Conservation (phyloP, 2,113 vertebrate species). For the Phalacrocorax carbo region DNA sequence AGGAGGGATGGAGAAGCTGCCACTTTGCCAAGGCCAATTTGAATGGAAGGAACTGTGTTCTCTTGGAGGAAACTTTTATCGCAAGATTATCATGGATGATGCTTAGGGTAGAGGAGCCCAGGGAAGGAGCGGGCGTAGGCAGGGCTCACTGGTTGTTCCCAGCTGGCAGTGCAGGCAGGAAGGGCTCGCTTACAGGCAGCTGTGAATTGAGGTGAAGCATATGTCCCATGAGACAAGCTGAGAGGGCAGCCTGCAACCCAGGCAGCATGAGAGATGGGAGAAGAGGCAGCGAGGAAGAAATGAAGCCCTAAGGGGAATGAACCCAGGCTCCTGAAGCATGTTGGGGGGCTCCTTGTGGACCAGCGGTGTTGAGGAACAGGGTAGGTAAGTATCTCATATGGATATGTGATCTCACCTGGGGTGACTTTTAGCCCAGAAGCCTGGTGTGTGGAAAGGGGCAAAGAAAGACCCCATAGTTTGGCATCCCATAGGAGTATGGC, state of each 20-base stretch:
- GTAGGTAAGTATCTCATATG: not conserved
- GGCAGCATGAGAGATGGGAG: not conserved
- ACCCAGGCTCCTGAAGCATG: not conserved
- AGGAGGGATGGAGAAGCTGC: not conserved
- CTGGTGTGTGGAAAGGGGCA: not conserved
- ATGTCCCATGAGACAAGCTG: not conserved
- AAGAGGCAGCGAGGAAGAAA: not conserved
- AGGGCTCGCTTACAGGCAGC: fast-evolving
- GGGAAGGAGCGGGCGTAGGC: fast-evolving
- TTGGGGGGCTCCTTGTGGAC: not conserved
- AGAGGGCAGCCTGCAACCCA: not conserved
- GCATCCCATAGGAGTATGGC: not conserved
- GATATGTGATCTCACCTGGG: not conserved
- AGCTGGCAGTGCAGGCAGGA: not conserved
- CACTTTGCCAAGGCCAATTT: not conserved
- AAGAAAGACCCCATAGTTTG: not conserved
- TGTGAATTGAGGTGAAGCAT: not conserved
- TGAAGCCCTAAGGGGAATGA: not conserved
- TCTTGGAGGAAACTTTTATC: not conserved
- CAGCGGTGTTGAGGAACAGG: not conserved
- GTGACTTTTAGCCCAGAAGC: not conserved
- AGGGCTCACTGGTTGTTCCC: fast-evolving
- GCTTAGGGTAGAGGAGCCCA: not conserved
- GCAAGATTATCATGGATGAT: not conserved
- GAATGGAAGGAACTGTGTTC: not conserved